Percentiles rank a stretch among this genome's conserved stretches.
These are phyloP conservation scores for Oryzias curvinotus DNA, from an alignment of 2,113 vertebrate genomes.

Conservation along the genomic window DNA sequence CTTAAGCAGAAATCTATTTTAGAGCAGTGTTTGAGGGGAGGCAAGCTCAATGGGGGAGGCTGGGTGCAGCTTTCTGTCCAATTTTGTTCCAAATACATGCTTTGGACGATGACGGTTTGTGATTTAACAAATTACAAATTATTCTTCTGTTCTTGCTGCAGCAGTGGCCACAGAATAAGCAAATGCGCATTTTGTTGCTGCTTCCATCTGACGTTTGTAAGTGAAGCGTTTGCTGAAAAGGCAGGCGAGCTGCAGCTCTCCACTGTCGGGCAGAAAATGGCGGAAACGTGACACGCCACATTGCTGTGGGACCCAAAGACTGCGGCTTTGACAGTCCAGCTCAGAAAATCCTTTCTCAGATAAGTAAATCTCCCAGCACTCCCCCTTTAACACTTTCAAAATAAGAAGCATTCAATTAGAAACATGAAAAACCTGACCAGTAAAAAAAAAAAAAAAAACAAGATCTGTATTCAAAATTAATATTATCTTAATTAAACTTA, in stretches of 20 bases:
- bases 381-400: no score
- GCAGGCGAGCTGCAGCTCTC: slow-evolving; percentile 18
- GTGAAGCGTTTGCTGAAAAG: slow-evolving; percentile 16
- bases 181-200: slow-evolving; percentile 2
- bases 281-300: slow-evolving; percentile 10
- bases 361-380: no score
- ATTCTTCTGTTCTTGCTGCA: neutral
- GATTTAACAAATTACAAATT: neutral
- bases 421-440: no score
- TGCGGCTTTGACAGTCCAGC: neutral
- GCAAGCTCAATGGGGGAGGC: slow-evolving; percentile 11
- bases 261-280: slow-evolving; percentile 53
- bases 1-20: slow-evolving; percentile 65
- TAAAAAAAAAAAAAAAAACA: neutral
- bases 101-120: slow-evolving; percentile 14
- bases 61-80: slow-evolving; percentile 32
- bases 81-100: slow-evolving; percentile 33
- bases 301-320: neutral
- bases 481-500: neutral
- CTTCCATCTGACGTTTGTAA: slow-evolving; percentile 13
- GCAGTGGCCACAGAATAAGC: slow-evolving; percentile 17
- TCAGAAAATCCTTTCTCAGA: no score
- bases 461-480: neutral
- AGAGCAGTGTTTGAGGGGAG: slow-evolving; percentile 39
- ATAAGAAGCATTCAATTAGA: no score